Evolutionary conservation across 2,888 invertebrate genomes (phyloP), one percentile per base, ranked within the genome.

Genomic region (Cheilosia variabilis): DNA sequence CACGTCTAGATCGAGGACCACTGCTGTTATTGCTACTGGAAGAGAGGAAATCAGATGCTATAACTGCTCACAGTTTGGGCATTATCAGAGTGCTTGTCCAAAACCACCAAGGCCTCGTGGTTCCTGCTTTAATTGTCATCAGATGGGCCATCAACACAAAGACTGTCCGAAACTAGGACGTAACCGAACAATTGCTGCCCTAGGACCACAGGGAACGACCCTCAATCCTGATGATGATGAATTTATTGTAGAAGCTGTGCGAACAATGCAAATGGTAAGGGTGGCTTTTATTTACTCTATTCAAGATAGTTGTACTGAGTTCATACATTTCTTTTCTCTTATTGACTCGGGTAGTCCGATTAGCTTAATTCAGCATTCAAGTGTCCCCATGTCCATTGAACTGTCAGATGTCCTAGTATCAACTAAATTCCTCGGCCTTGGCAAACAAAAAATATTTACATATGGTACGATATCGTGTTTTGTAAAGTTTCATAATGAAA

Each of bases 271-370:
- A 53, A 53, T 31, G 37, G 53, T 66, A 66, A 55, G 52, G 34
- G 50, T 37, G 31, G 53, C 52, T 55, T 79, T 79, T 43, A 65
- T 55, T 31, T 15, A 47, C 31, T 47, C 34, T 24, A 24, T 45
- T 65, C 47, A 72, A 31, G 27, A 4, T 3, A 43, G 45, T 52
- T 63, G 60, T 52, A 62, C 52, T 50, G 34, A 52, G 19, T 66
- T 65, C 24, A 52, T 43, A 52, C n/a, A 37, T 65, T 52, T 55
- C 10, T 47, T 65, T 19, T 79, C 72, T 75, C 62, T 80, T 45
- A 55, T 73, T 24, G 68, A 80, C 19, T 72, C 78, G 5, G 55
- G 78, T 41, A 78, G 62, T 43, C 63, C 78, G 19, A 78, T 75
- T 75, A 75, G 63, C 43, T 13, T 76, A 0, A 76, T 81, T 22